Conservation (phyloP, 2,113 vertebrate genomes). For the Corythornis madagascariensis region DNA sequence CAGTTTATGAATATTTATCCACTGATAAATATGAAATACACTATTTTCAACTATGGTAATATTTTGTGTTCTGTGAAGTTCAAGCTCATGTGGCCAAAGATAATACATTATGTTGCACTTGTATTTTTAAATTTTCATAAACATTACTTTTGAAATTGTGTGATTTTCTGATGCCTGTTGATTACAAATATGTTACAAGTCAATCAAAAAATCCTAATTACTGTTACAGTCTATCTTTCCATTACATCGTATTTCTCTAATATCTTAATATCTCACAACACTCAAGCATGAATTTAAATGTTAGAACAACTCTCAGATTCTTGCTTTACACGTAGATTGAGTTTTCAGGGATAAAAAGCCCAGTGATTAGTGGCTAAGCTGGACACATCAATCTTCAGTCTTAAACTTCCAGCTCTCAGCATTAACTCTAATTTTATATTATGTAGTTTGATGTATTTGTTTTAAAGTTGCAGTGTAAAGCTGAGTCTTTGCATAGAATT, state of each 20-base stretch:
- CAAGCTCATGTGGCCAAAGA: not conserved
- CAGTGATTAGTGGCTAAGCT: not conserved
- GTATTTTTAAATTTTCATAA: not conserved
- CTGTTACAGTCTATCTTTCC: not conserved
- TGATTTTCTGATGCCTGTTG: not conserved
- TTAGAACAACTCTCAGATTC: not conserved
- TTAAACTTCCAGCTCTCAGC: not conserved
- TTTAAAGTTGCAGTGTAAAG: not conserved
- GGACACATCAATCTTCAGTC: not conserved
- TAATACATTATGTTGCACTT: not conserved
- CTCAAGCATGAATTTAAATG: not conserved
- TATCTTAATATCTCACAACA: not conserved
- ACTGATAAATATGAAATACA: not conserved
- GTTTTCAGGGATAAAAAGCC: not conserved
- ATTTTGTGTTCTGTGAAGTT: not conserved
- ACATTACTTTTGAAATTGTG: not conserved
- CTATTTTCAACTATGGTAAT: not conserved
- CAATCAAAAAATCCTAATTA: not conserved
- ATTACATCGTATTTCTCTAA: not conserved
- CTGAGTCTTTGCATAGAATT: not conserved
- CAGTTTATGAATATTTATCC: not conserved
- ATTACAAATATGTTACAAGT: not conserved
- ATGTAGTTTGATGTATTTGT: not conserved
- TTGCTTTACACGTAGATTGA: not conserved
- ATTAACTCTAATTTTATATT: not conserved